A percentile compares a stretch with the other conserved stretches of the same genome.
Conservation (phyloP, 2,113 vertebrate genomes). For the Hippocampus guttulatus region DNA sequence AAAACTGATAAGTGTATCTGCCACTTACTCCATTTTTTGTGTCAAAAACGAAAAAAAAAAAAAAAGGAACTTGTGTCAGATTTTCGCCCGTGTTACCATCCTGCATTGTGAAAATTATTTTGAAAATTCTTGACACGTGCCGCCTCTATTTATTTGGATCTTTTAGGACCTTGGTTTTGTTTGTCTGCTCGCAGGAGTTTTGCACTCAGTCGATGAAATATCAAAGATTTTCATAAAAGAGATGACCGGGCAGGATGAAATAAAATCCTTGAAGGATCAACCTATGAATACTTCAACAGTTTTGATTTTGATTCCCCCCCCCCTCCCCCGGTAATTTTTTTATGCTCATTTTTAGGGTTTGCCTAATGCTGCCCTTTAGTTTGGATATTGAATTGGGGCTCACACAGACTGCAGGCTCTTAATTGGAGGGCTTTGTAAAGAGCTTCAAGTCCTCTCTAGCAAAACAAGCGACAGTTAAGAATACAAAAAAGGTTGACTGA, state of each 20-base stretch:
- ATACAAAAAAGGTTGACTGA: slow-evolving; percentile 48
- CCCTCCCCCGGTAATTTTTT: slow-evolving; percentile 8
- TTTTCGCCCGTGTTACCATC: too few species aligned
- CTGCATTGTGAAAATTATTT: too few species aligned
- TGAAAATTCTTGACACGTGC: slow-evolving; percentile 51
- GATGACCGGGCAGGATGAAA: slow-evolving; percentile 29
- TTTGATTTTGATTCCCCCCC: slow-evolving; percentile 21
- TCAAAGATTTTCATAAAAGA: slow-evolving; percentile 36
- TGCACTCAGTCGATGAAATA: slow-evolving; percentile 24
- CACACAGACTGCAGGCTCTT: slow-evolving; percentile 43
- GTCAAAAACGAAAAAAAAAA: too few species aligned
- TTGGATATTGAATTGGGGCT: slow-evolving; percentile 37
- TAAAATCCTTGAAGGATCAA: slow-evolving; percentile 26
- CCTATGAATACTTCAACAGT: slow-evolving; percentile 11
- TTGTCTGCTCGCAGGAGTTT: slow-evolving; percentile 13
- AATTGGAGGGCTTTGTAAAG: slow-evolving; percentile 44
- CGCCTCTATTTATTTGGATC: slow-evolving; percentile 17
- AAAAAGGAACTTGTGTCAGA: too few species aligned
- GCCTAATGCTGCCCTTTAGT: slow-evolving; percentile 42
- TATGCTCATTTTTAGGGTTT: slow-evolving; percentile 14
- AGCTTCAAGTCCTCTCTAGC: slow-evolving; percentile 32
- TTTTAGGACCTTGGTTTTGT: neutral
- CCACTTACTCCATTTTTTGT: too few species aligned
- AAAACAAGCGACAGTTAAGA: slow-evolving; percentile 57
- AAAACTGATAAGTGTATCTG: too few species aligned